A percentile compares a stretch with the other conserved stretches of the same genome.
Evolutionary conservation across 2,888 invertebrate species (phyloP).

Genomic region (Pachydiplax longipennis): DNA sequence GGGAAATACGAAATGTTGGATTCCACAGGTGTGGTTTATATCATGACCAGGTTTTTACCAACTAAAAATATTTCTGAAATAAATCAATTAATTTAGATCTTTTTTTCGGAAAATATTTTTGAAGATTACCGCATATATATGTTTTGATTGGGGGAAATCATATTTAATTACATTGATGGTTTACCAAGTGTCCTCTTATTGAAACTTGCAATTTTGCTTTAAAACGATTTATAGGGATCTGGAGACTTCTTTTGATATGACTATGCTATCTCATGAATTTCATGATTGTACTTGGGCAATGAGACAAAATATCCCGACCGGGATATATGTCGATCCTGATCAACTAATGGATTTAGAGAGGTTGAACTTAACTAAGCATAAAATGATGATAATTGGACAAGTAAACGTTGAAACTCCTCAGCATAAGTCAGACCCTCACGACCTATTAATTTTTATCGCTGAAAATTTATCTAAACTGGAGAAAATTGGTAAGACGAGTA

Average conservation of each 20-base stretch:
- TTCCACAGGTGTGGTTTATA: not conserved
- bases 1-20: not conserved
- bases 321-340: slow-evolving; percentile 7
- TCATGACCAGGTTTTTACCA: not conserved
- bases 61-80: too few species aligned
- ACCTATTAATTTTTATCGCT: not conserved
- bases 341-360: not conserved
- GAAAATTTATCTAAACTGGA: not conserved
- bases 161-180: not conserved
- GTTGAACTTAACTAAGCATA: not conserved
- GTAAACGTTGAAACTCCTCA: slow-evolving; percentile 5
- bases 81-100: not conserved
- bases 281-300: not conserved
- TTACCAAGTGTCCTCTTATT: not conserved
- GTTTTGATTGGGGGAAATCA: not conserved
- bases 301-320: slow-evolving; percentile 11
- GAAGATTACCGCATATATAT: not conserved
- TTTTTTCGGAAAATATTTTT: not conserved
- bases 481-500: not conserved
- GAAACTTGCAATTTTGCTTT: not conserved
- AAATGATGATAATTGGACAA: not conserved
- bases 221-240: not conserved
- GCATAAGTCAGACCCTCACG: not conserved
- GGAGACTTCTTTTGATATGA: not conserved
- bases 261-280: not conserved